These are phyloP conservation scores for Philaethria dido DNA, from an alignment of 2,888 invertebrate species.

Conservation along the genomic window DNA sequence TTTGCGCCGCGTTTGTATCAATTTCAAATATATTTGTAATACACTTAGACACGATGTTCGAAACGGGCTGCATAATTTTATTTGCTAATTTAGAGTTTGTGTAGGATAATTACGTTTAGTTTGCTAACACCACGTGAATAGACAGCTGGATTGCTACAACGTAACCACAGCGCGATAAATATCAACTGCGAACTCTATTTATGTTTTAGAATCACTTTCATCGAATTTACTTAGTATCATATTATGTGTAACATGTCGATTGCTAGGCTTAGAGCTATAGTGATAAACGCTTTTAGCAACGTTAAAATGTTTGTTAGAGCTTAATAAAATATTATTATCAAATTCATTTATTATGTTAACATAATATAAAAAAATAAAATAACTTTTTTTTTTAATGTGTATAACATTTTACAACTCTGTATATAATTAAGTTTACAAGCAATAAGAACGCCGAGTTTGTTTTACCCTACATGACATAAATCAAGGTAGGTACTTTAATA, in stretches of 20 bases:
- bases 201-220: constrained; percentile 4
- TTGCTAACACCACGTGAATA: constrained; percentile 34
- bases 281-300: too few species aligned
- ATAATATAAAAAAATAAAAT: not conserved
- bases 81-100: constrained; percentile 24
- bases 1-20: not conserved
- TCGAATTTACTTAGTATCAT: not conserved
- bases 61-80: constrained; percentile 23
- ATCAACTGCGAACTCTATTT: constrained; percentile 22
- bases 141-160: constrained; percentile 32
- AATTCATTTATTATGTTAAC: not conserved
- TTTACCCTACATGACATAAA: constrained; percentile 28
- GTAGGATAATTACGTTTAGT: constrained; percentile 32
- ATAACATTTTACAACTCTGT: not conserved
- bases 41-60: constrained; percentile 16
- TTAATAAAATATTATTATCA: too few species aligned
- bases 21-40: not conserved
- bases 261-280: too few species aligned
- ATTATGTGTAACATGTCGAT: not conserved
- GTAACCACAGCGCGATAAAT: constrained; percentile 33
- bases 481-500: constrained; percentile 30
- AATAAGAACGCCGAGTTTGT: constrained; percentile 22
- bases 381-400: not conserved
- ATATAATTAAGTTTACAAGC: constrained; percentile 2
- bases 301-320: too few species aligned